Percentiles rank a stretch among this genome's conserved stretches.
phyloP scores from a whole-genome alignment of 2,888 invertebrate genomes.

The Neocrepidodera transversa region DNA sequence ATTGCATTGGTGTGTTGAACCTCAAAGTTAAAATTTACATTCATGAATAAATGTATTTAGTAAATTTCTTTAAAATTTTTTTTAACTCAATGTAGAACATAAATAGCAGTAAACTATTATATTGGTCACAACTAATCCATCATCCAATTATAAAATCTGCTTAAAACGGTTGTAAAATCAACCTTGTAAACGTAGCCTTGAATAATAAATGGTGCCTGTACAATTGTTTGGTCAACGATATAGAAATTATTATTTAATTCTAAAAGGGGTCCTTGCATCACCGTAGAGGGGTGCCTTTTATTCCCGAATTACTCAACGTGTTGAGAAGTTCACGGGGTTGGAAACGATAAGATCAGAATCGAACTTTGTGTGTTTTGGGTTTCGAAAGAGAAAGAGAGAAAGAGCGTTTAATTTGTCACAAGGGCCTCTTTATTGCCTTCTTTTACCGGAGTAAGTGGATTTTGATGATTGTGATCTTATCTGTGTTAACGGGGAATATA shows the following conservation, averaged over 20 bases:
- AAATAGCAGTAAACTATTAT: no score
- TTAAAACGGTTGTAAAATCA: background rate
- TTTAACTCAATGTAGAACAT: no score
- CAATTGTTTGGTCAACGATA: conserved; percentile 53
- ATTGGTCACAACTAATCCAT: no score
- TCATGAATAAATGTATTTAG: no score
- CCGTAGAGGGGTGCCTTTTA: conserved; percentile 12
- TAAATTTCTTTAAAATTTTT: no score
- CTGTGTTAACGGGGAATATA: conserved; percentile 2
- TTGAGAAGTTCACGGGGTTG: conserved; percentile 16
- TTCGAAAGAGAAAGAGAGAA: no score
- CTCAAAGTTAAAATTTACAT: no score
- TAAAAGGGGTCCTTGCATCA: conserved; percentile 29
- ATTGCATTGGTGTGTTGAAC: no score
- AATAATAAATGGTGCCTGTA: conserved; percentile 33
- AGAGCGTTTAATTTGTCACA: conserved; percentile 32
- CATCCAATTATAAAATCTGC: no score
- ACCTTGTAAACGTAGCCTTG: conserved; percentile 9
- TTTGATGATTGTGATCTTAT: conserved; percentile 22
- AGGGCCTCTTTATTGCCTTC: conserved; percentile 24
- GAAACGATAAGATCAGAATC: conserved; percentile 19
- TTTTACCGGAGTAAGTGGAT: conserved; percentile 19
- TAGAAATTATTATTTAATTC: conserved; percentile 56
- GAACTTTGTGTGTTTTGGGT: conserved; percentile 23
- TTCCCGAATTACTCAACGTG: conserved; percentile 14